These are phyloP conservation scores for Colaptes auratus DNA, from an alignment of 2,113 vertebrate species.

Conservation along the genomic window DNA sequence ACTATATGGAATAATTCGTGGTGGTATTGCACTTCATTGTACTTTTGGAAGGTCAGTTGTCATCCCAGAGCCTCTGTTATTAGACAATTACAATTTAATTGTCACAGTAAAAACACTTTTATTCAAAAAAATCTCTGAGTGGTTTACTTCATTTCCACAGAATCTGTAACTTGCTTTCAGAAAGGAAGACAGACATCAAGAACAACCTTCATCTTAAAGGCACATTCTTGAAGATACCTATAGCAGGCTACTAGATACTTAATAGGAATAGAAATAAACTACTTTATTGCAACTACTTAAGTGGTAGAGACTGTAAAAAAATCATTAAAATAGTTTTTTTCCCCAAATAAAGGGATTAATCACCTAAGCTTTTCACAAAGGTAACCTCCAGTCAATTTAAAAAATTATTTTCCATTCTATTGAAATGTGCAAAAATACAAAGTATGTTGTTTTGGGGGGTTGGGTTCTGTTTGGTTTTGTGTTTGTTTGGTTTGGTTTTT, in stretches of 20 bases:
- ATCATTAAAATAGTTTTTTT: not conserved
- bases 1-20: not conserved
- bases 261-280: not conserved
- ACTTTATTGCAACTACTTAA: not conserved
- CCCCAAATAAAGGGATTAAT: not conserved
- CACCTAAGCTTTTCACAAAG: not conserved
- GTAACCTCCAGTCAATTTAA: not conserved
- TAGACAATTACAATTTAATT: not conserved
- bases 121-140: not conserved
- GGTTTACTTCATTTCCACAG: not conserved
- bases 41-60: not conserved
- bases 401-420: not conserved
- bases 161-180: no score
- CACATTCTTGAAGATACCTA: not conserved
- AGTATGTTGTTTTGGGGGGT: not conserved
- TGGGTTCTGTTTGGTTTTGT: no score
- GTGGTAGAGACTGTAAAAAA: not conserved
- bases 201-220: not conserved
- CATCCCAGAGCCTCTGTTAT: not conserved
- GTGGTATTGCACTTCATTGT: not conserved
- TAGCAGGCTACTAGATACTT: not conserved
- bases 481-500: no score
- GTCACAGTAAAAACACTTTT: not conserved
- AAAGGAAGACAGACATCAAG: not conserved
- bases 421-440: not conserved